Base-by-base conservation (phyloP, 2,113 vertebrate genomes). In the Amia ocellicauda region DNA sequence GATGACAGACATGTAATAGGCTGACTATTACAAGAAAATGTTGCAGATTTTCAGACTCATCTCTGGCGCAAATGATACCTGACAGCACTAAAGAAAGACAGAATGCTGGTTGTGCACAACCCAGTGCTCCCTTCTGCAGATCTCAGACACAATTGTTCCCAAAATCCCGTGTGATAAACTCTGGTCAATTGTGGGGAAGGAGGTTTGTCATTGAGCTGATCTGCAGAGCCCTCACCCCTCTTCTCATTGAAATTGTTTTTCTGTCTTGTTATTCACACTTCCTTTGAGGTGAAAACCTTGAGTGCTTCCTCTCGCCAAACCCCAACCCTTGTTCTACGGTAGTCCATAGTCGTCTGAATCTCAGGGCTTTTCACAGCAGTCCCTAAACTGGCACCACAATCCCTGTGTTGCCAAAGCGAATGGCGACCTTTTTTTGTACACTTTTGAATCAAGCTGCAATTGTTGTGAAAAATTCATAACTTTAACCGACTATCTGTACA, bases 101-200 rank as follows among this genome's bases (percentile, higher is more conserved):
- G 31, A 55, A 67, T 67, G 36, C 3, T 41, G 11, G 36, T 27
- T 54, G 55, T 45, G 50, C 22, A 0, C 58, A 67, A 22, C 62
- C 49, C 56, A 45, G 60, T 74, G 65, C 60, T 66, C 60, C 57
- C 31, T 58, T 2, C 27, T 51, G 50, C 26, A 22, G 52, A 57
- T 67, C 42, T 65, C 24, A 40, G 73, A 69, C 71, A 61, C 23
- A 70, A 73, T 71, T 27, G 66, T 20, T 47, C 31, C 58, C 49
- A 50, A 43, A 20, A 66, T 24, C 24, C 54, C 42, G 58, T 0
- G 27, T 57, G 42, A 58, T 67, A 36, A 10, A 31, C 62, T 45
- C 56, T 41, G 53, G 65, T 71, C 61, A 66, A 63, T 68, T 60
- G 70, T 36, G 40, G 40, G 50, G 27, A 52, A 29, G 47, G 53